Evolutionary conservation across 2,113 vertebrate species (phyloP), one percentile per base, ranked within the genome.

Genomic region (Siphamia tubifer): DNA sequence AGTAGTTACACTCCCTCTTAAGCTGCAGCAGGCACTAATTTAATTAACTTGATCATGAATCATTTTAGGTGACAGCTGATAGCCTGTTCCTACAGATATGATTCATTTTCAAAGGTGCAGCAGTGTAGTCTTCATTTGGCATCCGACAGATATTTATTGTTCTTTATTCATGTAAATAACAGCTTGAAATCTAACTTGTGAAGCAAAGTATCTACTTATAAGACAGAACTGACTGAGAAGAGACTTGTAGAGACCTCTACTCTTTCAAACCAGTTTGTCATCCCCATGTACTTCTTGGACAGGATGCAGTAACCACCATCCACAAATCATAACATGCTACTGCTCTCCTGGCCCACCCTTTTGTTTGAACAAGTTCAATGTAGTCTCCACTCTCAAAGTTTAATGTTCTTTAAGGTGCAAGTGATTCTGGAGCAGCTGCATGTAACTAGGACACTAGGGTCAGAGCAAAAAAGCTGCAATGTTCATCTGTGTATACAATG

Each of bases 331-430:
- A 87, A 91, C 85, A 83, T 64, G 81, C 78, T 82, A 83, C 84
- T 47, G 75, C 80, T 82, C 71, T 85, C 72, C 56, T 56, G 47
- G 63, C 83, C 61, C 52, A 57, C 62, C 56, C 63, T 78, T 79
- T 67, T 89, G 87, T 89, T 90, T 89, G 73, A 85, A 85, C 76
- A 77, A 87, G 81, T 89, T 79, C 65, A 77, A 30, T 83, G 84
- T 55, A 86, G 86, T 88, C 75, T 70, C 54, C 20, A 0, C 68
- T 55, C 65, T 58, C 28, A 67, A 9, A 39, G 16, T 75, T 61
- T 23, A 54, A 48, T 17, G 44, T 20, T 34, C 60, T 72, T 60
- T 28, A n/a, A 72, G 73, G 76, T 62, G 31, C 47, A 52, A 73
- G 68, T 66, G 64, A 63, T 69, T 53, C 77, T 53, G 77, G 66